Conservation (phyloP, 2,113 vertebrate genomes). For the Anhinga rufa region DNA sequence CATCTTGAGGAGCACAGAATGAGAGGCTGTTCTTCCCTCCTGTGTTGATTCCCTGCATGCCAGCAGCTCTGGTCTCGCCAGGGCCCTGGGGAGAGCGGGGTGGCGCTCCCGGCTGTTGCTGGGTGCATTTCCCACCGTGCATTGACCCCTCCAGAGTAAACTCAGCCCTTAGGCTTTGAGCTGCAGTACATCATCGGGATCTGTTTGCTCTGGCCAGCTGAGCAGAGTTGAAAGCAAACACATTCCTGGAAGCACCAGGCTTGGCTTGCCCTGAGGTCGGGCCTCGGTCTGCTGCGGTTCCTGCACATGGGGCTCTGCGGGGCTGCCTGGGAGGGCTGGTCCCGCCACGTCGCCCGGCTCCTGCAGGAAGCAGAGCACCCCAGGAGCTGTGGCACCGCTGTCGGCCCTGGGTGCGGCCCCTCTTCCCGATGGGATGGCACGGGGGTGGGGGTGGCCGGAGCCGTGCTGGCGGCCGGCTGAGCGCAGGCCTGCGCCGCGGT, state of each 20-base stretch:
- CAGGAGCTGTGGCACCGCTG: rapidly evolving
- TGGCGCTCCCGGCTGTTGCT: not conserved
- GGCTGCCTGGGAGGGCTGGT: not conserved
- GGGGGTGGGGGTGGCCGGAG: not conserved
- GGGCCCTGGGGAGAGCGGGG: not conserved
- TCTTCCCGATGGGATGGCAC: rapidly evolving
- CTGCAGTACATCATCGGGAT: not conserved
- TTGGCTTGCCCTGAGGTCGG: not conserved
- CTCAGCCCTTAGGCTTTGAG: rapidly evolving
- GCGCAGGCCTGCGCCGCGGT: not conserved
- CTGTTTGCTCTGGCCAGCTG: not conserved
- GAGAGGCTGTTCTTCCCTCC: not conserved
- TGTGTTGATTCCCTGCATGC: not conserved
- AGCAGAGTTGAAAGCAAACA: not conserved
- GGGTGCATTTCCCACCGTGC: rapidly evolving
- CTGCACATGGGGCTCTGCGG: rapidly evolving
- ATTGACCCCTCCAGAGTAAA: not conserved
- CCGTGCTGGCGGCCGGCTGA: not conserved
- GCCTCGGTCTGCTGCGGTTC: rapidly evolving
- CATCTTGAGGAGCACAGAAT: not conserved
- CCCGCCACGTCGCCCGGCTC: rapidly evolving
- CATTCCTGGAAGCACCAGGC: not conserved
- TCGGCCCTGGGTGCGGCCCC: not conserved
- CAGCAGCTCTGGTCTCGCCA: rapidly evolving
- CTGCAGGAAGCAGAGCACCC: rapidly evolving